Conservation (phyloP, 2,888 invertebrate genomes). For the Amphipoea lucens region DNA sequence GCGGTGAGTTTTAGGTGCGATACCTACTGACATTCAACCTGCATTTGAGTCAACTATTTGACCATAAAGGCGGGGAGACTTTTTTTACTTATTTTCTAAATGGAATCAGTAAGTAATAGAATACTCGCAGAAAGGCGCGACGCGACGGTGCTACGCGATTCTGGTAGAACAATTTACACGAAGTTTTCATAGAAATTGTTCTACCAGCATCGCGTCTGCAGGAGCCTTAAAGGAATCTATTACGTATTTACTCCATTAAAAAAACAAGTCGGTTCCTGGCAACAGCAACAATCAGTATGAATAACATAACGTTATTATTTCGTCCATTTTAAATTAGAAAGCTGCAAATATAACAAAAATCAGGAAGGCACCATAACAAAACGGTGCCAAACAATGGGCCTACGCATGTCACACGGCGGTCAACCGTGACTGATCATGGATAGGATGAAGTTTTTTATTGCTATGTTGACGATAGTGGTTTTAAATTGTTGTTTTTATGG, state of each 20-base stretch:
- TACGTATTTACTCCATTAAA: not conserved
- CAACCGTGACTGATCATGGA: slow-evolving; percentile 28
- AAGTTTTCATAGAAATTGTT: not conserved
- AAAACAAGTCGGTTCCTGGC: not conserved
- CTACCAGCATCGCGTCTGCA: not conserved
- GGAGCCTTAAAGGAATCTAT: not conserved
- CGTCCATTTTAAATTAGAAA: slow-evolving; percentile 32
- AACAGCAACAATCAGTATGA: too few relatives aligned
- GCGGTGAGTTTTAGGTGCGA: not conserved
- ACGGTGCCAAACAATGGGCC: slow-evolving; percentile 35
- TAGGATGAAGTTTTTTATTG: slow-evolving; percentile 1
- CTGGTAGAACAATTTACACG: too few relatives aligned
- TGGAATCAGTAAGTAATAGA: too few relatives aligned
- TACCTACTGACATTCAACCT: not conserved
- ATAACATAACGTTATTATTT: not conserved
- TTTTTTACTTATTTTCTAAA: too few relatives aligned
- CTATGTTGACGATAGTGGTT: not conserved
- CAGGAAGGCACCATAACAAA: slow-evolving; percentile 36
- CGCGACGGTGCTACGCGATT: too few relatives aligned
- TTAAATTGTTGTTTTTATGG: not conserved
- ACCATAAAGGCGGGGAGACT: not conserved
- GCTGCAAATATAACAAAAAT: slow-evolving; percentile 44
- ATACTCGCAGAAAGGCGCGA: too few relatives aligned
- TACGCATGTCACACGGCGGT: slow-evolving; percentile 19
- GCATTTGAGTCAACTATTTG: too few relatives aligned